Percentiles rank a stretch among this genome's conserved stretches.
Conservation (phyloP, 2,888 invertebrate genomes). For the Hyles lineata region DNA sequence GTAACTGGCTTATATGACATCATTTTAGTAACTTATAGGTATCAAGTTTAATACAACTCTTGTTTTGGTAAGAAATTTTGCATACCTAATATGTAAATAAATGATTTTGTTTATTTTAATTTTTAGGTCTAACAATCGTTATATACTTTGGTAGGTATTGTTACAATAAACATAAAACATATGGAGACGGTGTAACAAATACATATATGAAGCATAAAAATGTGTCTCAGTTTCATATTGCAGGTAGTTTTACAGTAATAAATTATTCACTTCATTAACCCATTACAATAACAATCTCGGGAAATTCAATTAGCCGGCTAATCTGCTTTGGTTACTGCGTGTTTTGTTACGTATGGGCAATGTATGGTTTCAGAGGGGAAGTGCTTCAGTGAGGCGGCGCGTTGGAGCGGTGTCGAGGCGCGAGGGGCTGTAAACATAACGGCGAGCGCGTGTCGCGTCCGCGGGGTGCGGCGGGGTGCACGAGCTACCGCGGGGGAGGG, state of each 20-base stretch:
- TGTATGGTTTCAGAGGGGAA: constrained; percentile 77
- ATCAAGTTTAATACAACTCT: no score
- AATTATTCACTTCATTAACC: constrained; percentile 63
- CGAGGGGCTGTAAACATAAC: constrained; percentile 63
- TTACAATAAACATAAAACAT: no score
- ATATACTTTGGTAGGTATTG: no score
- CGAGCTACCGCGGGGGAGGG: constrained; percentile 32
- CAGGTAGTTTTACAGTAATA: not conserved
- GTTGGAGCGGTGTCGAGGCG: constrained; percentile 43
- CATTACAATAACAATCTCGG: constrained; percentile 79
- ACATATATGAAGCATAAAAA: not conserved
- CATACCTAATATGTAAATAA: no score
- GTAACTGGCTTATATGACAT: no score
- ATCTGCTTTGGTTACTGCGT: constrained; percentile 76
- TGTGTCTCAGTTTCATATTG: not conserved
- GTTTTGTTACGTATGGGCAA: constrained; percentile 67
- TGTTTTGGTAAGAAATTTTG: no score
- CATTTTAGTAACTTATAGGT: no score
- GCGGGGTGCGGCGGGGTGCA: constrained; percentile 30
- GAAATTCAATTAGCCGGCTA: constrained; percentile 79
- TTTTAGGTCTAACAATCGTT: no score
- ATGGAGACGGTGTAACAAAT: not conserved
- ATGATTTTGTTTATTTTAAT: no score
- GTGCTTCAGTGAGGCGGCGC: constrained; percentile 66
- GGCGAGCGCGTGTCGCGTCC: constrained; percentile 68